Percentiles rank a stretch among this genome's conserved stretches.
Evolutionary conservation across 2,113 vertebrate genomes (phyloP).

Genomic region (Xerus inauris): DNA sequence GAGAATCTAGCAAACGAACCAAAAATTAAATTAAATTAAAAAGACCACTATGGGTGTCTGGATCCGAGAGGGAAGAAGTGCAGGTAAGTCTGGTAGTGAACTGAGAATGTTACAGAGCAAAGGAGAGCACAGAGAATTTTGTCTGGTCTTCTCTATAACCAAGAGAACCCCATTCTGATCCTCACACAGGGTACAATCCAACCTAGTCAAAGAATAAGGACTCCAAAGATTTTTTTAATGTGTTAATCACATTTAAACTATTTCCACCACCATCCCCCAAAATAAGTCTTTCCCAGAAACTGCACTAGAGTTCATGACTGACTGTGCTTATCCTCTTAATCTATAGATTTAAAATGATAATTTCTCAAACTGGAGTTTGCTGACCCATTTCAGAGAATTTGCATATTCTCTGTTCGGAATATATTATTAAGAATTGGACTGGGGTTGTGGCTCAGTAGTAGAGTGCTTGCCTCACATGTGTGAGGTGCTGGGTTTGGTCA

Average conservation of each 20-base stretch:
- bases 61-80: not conserved
- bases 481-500: too few relatives aligned
- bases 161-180: not conserved
- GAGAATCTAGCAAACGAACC: constrained; percentile 7
- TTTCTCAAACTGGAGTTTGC: not conserved
- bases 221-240: not conserved
- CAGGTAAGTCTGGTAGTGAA: not conserved
- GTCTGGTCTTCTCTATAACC: not conserved
- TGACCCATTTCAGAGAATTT: not conserved
- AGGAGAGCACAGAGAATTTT: not conserved
- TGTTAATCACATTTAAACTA: not conserved
- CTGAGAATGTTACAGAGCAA: not conserved
- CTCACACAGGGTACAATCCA: not conserved
- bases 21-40: constrained; percentile 27
- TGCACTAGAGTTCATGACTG: not conserved
- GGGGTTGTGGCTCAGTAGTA: too few relatives aligned
- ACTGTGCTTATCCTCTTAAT: not conserved
- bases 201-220: not conserved
- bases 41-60: not conserved
- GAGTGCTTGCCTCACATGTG: too few relatives aligned
- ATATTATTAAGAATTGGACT: not conserved
- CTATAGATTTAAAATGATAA: not conserved
- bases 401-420: not conserved
- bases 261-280: not conserved
- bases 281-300: not conserved